phyloP scores from a whole-genome alignment of 2,888 invertebrate genomes.

The Thereva nobilitata region DNA sequence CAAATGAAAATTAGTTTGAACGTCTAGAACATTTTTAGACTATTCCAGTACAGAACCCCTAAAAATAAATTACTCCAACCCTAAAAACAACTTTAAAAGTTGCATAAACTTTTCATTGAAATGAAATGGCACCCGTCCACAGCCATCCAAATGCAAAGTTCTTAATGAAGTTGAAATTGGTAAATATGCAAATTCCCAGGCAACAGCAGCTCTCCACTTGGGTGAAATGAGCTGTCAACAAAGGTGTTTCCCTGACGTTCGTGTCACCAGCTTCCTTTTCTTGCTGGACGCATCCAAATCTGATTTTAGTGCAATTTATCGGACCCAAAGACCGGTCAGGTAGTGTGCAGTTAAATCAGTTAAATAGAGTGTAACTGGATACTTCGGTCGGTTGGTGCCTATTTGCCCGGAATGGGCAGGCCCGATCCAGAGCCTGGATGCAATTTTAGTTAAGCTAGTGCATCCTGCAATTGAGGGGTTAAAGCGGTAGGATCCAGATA shows the following conservation, averaged over 20 bases:
- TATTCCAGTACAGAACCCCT: too few relatives aligned
- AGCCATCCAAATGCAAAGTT: background rate
- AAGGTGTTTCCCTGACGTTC: too few relatives aligned
- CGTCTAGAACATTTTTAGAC: too few relatives aligned
- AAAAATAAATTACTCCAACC: too few relatives aligned
- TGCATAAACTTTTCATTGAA: too few relatives aligned
- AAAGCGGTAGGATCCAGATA: background rate
- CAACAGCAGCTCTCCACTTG: background rate
- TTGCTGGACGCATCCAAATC: background rate
- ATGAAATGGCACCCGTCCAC: too few relatives aligned
- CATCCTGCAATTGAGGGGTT: background rate
- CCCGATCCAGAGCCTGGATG: conserved; percentile 4
- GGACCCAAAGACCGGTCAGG: conserved; percentile 2
- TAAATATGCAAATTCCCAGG: background rate
- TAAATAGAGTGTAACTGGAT: conserved; percentile 32
- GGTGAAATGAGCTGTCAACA: too few relatives aligned
- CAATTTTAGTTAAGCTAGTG: background rate
- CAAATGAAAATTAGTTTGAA: too few relatives aligned
- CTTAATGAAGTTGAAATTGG: background rate
- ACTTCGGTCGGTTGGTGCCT: conserved; percentile 16
- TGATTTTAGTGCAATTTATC: conserved; percentile 10
- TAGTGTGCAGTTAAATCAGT: background rate
- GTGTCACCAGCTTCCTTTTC: too few relatives aligned
- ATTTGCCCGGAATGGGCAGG: conserved; percentile 13
- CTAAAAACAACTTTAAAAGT: too few relatives aligned